A percentile compares a stretch with the other conserved stretches of the same genome.
Evolutionary conservation across 2,797 vertebrate species (phyloP).

Genomic region (Sebastes steindachneri): DNA sequence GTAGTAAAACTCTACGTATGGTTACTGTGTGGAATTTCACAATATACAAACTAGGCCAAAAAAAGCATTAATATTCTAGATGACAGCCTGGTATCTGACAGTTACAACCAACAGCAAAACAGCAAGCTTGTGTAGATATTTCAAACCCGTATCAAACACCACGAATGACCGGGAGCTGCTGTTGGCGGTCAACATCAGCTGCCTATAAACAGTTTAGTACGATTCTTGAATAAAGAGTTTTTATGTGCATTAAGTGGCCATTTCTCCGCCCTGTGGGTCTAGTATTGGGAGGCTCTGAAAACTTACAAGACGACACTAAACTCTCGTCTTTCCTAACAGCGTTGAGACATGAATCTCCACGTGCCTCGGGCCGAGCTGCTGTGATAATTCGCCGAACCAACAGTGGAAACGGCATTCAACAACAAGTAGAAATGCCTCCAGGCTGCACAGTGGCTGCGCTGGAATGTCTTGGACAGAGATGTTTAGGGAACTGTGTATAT

Average conservation of each 20-base stretch:
- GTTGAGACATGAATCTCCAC: slow-evolving; percentile 29
- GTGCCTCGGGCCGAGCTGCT: slow-evolving; percentile 30
- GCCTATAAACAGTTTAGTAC: slow-evolving; percentile 35
- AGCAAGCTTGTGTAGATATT: not conserved
- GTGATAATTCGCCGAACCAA: slow-evolving; percentile 42
- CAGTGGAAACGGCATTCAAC: slow-evolving; percentile 38
- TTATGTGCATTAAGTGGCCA: slow-evolving; percentile 21
- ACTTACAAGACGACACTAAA: slow-evolving; percentile 29
- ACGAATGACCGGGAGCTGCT: not conserved
- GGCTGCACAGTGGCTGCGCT: slow-evolving; percentile 34
- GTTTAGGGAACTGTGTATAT: slow-evolving; percentile 60
- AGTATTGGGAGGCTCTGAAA: slow-evolving; percentile 21
- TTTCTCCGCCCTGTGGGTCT: slow-evolving; percentile 23
- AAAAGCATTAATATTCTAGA: not conserved
- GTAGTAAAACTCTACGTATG: not conserved
- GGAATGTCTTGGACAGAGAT: slow-evolving; percentile 59
- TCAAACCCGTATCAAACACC: not conserved
- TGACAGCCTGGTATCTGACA: not conserved
- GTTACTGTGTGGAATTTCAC: not conserved
- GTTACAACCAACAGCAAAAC: not conserved
- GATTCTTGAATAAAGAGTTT: slow-evolving; percentile 39
- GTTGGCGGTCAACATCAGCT: slow-evolving; percentile 17
- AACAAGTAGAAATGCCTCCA: slow-evolving; percentile 37
- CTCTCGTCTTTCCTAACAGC: not conserved
- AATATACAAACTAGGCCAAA: not conserved